Percentiles rank a stretch among this genome's conserved stretches.
Evolutionary conservation across 2,888 invertebrate genomes (phyloP).

Genomic region (Lacanobia wlatinum): DNA sequence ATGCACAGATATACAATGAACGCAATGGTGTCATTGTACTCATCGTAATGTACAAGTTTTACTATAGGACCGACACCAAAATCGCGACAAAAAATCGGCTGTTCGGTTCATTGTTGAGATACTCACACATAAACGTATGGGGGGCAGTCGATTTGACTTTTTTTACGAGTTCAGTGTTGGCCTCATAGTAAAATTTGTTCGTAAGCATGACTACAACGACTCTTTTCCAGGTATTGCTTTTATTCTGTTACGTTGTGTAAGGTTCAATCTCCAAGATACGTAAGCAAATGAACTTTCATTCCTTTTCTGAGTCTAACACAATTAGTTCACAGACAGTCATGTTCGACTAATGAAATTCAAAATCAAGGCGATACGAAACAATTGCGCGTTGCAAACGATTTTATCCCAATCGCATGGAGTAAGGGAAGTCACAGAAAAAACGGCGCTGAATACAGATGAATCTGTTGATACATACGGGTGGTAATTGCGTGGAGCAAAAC

Average conservation of each 20-base stretch:
- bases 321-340: slow-evolving; percentile 59
- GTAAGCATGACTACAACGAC: too few relatives aligned
- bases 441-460: slow-evolving; percentile 85
- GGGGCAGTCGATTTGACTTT: too few relatives aligned
- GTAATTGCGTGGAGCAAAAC: slow-evolving; percentile 32
- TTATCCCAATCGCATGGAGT: slow-evolving; percentile 79
- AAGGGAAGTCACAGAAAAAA: slow-evolving; percentile 86
- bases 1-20: not conserved
- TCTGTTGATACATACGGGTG: slow-evolving; percentile 72
- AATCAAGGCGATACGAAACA: slow-evolving; percentile 85
- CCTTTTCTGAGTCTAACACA: slow-evolving; percentile 40
- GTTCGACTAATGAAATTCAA: slow-evolving; percentile 84
- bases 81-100: too few relatives aligned
- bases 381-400: slow-evolving; percentile 83
- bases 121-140: too few relatives aligned
- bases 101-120: too few relatives aligned
- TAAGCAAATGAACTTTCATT: slow-evolving; percentile 12
- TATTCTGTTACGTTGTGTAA: too few relatives aligned
- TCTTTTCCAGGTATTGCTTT: too few relatives aligned
- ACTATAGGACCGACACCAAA: too few relatives aligned
- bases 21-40: too few relatives aligned
- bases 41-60: too few relatives aligned
- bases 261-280: not conserved
- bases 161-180: too few relatives aligned
- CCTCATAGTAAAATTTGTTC: too few relatives aligned